Evolutionary conservation across 2,113 vertebrate genomes (phyloP), one percentile per base, ranked within the genome.

Genomic region (Myrmophylax atrothorax): DNA sequence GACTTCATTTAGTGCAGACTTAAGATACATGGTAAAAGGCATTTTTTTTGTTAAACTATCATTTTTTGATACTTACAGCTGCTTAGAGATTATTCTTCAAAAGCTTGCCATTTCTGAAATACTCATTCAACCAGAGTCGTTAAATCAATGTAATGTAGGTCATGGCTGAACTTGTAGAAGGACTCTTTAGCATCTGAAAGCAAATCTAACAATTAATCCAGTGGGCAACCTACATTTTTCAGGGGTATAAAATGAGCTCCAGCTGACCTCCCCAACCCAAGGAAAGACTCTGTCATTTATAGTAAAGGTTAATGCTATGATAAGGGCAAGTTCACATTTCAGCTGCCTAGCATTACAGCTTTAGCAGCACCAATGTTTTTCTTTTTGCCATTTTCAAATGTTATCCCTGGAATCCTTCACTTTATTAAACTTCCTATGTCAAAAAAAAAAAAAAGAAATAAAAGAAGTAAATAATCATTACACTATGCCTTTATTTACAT

Each of bases 281-380:
- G 26, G 42, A 89, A 84, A 72, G 55, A 66, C 60, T 29, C 47
- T 68, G 84, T 77, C 84, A 76, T 91, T 91, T 94, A 93, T 33
- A 93, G 67, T 55, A 91, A 89, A 93, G 78, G 62, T 90, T 93
- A 90, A 89, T 73, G 70, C 40, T 59, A 66, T 10, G 42, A 52
- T 90, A 91, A 90, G 72, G 72, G 33, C 81, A 74, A 91, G 75
- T 67, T 96, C 89, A 91, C 49, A 40, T 91, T 96, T 94, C 87
- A 91, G 50, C 52, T 87, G 87, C 84, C 64, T 76, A 79, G 33
- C 46, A 90, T 74, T 80, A 85, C 46, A 11, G 4, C 44, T 94
- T 66, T 58, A 59, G 20, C 75, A 91, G 56, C 44, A 79, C 68
- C 26, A 58, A 10, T 11, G 24, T 29, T 76, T 89, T 85, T 47